Evolutionary conservation across 2,113 vertebrate genomes (phyloP), one percentile per base, ranked within the genome.

Genomic region (Smithornis capensis): DNA sequence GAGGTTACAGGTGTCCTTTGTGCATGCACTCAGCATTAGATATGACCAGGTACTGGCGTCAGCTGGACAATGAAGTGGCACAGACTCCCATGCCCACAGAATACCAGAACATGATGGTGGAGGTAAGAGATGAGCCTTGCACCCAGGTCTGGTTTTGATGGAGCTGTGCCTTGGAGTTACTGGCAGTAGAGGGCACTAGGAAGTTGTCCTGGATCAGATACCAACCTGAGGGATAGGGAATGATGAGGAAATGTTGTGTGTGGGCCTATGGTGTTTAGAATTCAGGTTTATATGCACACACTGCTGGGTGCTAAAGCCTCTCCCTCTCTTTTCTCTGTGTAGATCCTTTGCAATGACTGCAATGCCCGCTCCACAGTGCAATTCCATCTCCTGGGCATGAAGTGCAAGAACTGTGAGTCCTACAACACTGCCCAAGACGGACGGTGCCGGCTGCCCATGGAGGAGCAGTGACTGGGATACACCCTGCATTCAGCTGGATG

Each of bases 261-360:
- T 15, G 5, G 42, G 28, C 31, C 63, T 8, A 3, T 10, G 4
- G 33, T 3, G 12, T 49, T 77, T 6, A 10, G 52, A 31, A 1
- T 9, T 37, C 4, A 12, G 45, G 38, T 65, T 87, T 62, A 17
- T 19, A 25, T 22, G 33, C 69, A 42, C 49, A 10, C 21, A 17
- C 55, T 14, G 38, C 35, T 27, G 85, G 23, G 25, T 65, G 63
- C 71, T 77, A n/a, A 71, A 67, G 40, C 44, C n/a, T 74, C 35
- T 73, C 24, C 75, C 11, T 87, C 84, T 77, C 38, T 82, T 45
- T 76, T 42, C 90, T 55, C 47, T 64, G 10, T 67, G 16, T 65
- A 99, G 99, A 98, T 99, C 95, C 98, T 99, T 23, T 99, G 99
- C 96, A 99, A 99, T 14, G 99, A 99, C 97, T 99, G 99, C 96